Evolutionary conservation across 1,140 invertebrate genomes (phyloP).

Genomic region (Solenopsis fugax): DNA sequence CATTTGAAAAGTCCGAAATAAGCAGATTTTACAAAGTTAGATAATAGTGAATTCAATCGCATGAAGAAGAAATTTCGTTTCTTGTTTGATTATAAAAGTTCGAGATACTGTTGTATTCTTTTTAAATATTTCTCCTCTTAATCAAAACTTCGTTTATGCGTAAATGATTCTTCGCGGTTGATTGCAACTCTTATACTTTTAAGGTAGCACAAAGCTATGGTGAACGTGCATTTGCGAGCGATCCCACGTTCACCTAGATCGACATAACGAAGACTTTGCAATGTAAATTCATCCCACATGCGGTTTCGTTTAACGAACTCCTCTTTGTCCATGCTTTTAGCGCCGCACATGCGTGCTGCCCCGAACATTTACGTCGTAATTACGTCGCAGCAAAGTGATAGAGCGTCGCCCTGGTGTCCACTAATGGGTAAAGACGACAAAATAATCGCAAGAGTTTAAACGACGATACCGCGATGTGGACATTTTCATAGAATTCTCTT

Average conservation of each 20-base stretch:
- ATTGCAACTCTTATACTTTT: constrained; percentile 15
- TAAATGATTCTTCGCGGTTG: constrained; percentile 1
- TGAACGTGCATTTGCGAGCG: background rate
- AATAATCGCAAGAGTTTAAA: constrained; percentile 57
- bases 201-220: constrained; percentile 38
- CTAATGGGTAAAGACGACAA: constrained; percentile 34
- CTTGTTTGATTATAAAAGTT: background rate
- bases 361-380: constrained; percentile 69
- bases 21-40: background rate
- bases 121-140: background rate
- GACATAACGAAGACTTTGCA: constrained; percentile 37
- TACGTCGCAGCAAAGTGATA: constrained; percentile 67
- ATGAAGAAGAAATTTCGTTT: background rate
- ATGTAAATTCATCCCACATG: constrained; percentile 64
- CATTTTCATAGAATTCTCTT: constrained; percentile 31
- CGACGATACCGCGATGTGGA: constrained; percentile 36
- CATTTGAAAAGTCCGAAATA: background rate
- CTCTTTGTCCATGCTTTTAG: constrained; percentile 68
- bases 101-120: background rate
- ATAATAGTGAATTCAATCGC: background rate
- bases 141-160: background rate
- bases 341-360: background rate
- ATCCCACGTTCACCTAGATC: constrained; percentile 44
- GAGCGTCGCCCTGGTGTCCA: constrained; percentile 5
- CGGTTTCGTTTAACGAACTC: constrained; percentile 65